phyloP scores from a whole-genome alignment of 1,140 invertebrate species.

The Cecropterus lyciades region DNA sequence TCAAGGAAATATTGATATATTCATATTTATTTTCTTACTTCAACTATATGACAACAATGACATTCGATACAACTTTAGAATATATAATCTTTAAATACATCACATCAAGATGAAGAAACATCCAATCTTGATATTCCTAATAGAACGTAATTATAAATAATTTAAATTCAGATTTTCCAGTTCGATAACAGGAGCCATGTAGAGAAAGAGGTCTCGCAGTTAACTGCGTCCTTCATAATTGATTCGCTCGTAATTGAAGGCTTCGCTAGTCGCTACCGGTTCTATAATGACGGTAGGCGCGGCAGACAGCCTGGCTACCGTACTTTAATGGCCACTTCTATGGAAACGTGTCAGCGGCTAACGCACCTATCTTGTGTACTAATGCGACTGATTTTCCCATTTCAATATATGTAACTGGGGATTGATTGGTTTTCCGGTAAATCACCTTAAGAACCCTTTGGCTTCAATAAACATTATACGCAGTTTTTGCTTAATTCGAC shows the following conservation, averaged over 20 bases:
- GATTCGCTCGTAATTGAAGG: conserved; percentile 43
- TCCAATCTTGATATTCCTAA: too few relatives aligned
- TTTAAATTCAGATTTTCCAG: conserved; percentile 24
- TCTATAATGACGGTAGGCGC: conserved; percentile 53
- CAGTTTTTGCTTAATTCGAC: too few relatives aligned
- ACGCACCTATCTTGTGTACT: conserved; percentile 1
- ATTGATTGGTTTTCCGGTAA: conserved; percentile 14
- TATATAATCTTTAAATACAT: too few relatives aligned
- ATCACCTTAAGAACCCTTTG: background rate
- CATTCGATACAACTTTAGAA: too few relatives aligned
- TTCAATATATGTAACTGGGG: conserved; percentile 6
- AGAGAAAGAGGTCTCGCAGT: conserved; percentile 19
- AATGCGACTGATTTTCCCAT: conserved; percentile 26
- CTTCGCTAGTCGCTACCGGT: conserved; percentile 39
- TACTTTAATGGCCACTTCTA: conserved; percentile 31
- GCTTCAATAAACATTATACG: background rate
- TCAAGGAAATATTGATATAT: too few relatives aligned
- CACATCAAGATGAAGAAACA: too few relatives aligned
- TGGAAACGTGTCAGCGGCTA: conserved; percentile 29
- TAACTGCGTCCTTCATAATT: conserved; percentile 30
- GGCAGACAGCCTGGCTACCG: conserved; percentile 64
- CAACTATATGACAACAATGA: too few relatives aligned
- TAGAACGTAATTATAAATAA: conserved; percentile 1
- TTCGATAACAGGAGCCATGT: conserved; percentile 6
- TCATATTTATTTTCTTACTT: too few relatives aligned